These are phyloP conservation scores for Ochropacha duplaris DNA, from an alignment of 2,888 invertebrate species.

Conservation along the genomic window DNA sequence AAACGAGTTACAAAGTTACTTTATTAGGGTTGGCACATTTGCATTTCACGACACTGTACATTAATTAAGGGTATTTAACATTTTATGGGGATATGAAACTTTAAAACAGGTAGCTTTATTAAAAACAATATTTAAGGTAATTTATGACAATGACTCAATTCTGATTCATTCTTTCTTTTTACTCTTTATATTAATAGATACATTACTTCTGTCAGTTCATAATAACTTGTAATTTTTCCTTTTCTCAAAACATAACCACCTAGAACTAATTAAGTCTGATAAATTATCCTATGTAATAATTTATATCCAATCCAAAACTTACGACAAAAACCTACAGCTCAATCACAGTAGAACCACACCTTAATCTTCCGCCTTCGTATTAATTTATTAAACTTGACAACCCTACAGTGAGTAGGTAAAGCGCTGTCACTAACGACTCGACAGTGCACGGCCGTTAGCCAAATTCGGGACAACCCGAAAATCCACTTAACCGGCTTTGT, in stretches of 20 bases:
- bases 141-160: not conserved
- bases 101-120: too few relatives aligned
- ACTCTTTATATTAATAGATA: not conserved
- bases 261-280: not conserved
- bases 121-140: too few relatives aligned
- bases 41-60: too few relatives aligned
- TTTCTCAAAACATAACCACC: not conserved
- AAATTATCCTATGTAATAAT: not conserved
- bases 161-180: not conserved
- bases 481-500: slow-evolving; percentile 70
- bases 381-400: slow-evolving; percentile 19
- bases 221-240: not conserved
- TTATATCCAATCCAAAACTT: not conserved
- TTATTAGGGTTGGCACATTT: slow-evolving; percentile 37
- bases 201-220: not conserved
- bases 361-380: slow-evolving; percentile 5
- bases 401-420: slow-evolving; percentile 33
- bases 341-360: not conserved
- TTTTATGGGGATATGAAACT: not conserved
- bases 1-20: slow-evolving; percentile 36
- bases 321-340: not conserved
- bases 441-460: slow-evolving; percentile 70
- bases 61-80: too few relatives aligned
- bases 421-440: slow-evolving; percentile 60
- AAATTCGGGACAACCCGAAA: slow-evolving; percentile 73